Evolutionary conservation across 2,888 invertebrate species (phyloP).

Genomic region (Torymus tubicola): DNA sequence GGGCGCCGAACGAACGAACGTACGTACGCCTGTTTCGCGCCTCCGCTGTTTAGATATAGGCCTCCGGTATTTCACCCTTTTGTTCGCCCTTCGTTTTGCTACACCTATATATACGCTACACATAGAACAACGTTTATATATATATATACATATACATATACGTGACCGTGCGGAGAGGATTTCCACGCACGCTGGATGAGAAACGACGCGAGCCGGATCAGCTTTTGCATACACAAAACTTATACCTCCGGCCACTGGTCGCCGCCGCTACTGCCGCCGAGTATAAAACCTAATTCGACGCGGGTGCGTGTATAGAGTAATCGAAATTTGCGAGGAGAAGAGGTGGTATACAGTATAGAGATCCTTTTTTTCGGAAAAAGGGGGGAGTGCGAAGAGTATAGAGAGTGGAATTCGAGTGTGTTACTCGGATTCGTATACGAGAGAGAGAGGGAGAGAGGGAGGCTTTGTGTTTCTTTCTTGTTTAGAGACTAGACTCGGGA

Average conservation of each 20-base stretch:
- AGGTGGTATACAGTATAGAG: too few species aligned
- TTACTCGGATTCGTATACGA: too few species aligned
- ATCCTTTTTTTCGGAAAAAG: too few species aligned
- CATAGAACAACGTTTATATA: slow-evolving; percentile 8
- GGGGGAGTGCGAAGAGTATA: too few species aligned
- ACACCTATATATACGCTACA: background rate
- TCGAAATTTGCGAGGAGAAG: slow-evolving; percentile 50
- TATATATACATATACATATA: too few species aligned
- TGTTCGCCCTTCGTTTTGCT: slow-evolving; percentile 53
- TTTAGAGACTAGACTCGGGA: background rate
- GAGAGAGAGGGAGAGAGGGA: too few species aligned
- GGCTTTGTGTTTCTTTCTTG: too few species aligned
- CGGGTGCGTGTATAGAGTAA: slow-evolving; percentile 35
- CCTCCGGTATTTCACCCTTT: slow-evolving; percentile 55
- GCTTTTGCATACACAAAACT: slow-evolving; percentile 58
- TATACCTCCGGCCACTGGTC: slow-evolving; percentile 5
- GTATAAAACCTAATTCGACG: slow-evolving; percentile 53
- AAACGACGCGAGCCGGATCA: slow-evolving; percentile 59
- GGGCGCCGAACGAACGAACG: too few species aligned
- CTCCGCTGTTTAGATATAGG: slow-evolving; percentile 50
- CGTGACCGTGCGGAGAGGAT: slow-evolving; percentile 56
- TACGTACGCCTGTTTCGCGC: slow-evolving; percentile 24
- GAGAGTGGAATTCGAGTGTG: too few species aligned
- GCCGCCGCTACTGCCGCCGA: slow-evolving; percentile 4
- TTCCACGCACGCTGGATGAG: slow-evolving; percentile 60